Base-by-base conservation (phyloP, 2,113 vertebrate genomes). In the Sinosuthora webbiana region DNA sequence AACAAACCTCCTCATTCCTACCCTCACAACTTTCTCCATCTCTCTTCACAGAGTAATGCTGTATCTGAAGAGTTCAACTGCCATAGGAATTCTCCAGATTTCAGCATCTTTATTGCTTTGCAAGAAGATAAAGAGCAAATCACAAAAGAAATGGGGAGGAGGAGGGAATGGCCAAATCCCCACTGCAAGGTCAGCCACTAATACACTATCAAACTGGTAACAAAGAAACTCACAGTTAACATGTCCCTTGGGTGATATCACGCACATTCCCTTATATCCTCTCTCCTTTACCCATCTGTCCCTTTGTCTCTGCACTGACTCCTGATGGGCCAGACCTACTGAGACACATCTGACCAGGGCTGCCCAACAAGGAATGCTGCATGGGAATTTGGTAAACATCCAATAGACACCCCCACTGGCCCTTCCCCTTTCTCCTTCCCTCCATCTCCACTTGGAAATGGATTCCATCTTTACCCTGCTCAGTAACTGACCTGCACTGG, bases 141-240 rank as follows among this genome's bases (percentile, higher is more conserved):
- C 88, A 70, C 52, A 90, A 65, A 82, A 93, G 70, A 86, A 90
- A 64, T 19, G 41, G 17, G 77, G 86, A 56, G 25, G 13, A 57
- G 65, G 55, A 94, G 62, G 27, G 33, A 28, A 93, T 67, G 83
- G 88, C 91, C 27, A 85, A 59, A 75, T 55, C 69, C 42, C 79
- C 37, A 5, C 90, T 60, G 75, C 97, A 98, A 98, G 97, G 97
- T 97, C 97, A 98, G 69, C 63, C 84, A 93, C 86, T 97, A 97
- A 97, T 90, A 94, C 74, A 70, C 90, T 78, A 95, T 56, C 84
- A 93, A 96, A 96, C 91, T 79, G 71, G 94, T 97, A 96, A 97
- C 94, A 85, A 97, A 97, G 91, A 96, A 98, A 92, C 87, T 96
- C 96, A 96, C 77, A 92, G 62, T 86, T 97, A 97, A 98, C 82